A percentile compares a stretch with the other conserved stretches of the same genome.
Conservation (phyloP, 2,797 vertebrate genomes). For the Syndactyla subalaris region DNA sequence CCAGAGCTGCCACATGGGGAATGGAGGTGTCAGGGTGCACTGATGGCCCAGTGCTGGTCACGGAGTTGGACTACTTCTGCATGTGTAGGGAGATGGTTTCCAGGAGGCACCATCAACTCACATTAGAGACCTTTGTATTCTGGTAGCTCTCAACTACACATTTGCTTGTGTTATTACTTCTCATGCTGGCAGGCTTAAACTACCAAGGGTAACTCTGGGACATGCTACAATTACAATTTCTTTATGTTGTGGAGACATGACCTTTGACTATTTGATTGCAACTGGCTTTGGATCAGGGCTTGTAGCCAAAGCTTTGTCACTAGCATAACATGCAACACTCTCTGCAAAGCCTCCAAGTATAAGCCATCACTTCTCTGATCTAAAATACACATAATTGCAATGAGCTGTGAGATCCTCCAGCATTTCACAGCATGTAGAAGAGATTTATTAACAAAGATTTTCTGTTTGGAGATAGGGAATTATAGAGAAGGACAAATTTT, state of each 20-base stretch:
- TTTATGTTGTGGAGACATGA: conserved; percentile 53
- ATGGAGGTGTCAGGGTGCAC: fast-evolving
- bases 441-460: conserved; percentile 56
- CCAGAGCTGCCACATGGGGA: not conserved
- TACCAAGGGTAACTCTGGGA: conserved; percentile 55
- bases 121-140: not conserved
- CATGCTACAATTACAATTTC: conserved; percentile 40
- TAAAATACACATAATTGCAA: conserved; percentile 38
- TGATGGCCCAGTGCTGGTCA: not conserved
- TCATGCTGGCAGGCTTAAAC: conserved; percentile 13
- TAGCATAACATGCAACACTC: conserved; percentile 32
- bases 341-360: conserved; percentile 27
- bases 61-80: fast-evolving
- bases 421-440: conserved; percentile 32
- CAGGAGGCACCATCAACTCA: not conserved
- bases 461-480: not conserved
- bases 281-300: conserved; percentile 58
- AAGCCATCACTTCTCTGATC: conserved; percentile 50
- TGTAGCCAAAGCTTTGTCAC: conserved; percentile 27
- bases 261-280: conserved; percentile 59
- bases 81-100: not conserved
- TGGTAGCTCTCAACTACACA: not conserved
- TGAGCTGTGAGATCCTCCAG: conserved; percentile 45
- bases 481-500: not conserved
- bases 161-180: not conserved